phyloP scores from a whole-genome alignment of 2,113 vertebrate genomes.

The Mesitornis unicolor region DNA sequence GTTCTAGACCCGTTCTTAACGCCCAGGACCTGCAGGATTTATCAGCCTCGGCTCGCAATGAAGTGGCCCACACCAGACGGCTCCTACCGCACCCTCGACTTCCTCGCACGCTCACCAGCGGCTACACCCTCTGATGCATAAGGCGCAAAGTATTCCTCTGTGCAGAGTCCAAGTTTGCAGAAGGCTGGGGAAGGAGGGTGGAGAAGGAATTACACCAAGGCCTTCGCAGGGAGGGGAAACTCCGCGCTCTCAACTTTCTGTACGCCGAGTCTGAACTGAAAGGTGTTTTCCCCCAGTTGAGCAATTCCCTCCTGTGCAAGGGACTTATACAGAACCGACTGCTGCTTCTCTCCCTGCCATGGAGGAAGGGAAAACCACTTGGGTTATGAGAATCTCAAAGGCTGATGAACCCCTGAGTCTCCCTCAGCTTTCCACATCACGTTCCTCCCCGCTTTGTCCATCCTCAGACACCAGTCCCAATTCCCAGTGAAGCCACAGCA shows the following conservation, averaged over 20 bases:
- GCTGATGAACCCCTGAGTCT: no score
- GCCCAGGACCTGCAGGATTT: background rate
- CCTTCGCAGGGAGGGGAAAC: background rate
- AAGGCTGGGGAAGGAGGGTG: background rate
- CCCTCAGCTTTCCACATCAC: background rate
- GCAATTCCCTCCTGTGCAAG: background rate
- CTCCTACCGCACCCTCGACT: background rate
- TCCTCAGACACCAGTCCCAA: background rate
- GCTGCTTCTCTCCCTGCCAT: accelerated
- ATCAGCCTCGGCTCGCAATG: accelerated
- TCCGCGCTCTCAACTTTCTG: background rate
- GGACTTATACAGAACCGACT: accelerated
- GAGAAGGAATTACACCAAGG: background rate
- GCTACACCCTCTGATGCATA: background rate
- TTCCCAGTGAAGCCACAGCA: background rate
- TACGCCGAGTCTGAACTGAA: accelerated
- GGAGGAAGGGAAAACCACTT: background rate
- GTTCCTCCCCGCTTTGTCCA: background rate
- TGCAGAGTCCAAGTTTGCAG: constrained; percentile 3
- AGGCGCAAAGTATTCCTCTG: background rate
- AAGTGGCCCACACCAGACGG: background rate
- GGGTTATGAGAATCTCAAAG: background rate
- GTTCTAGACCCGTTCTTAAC: background rate
- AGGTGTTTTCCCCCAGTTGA: background rate
- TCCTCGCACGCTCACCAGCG: background rate